These are phyloP conservation scores for Oasisia sp. DNA, from an alignment of 2,888 invertebrate genomes.

Conservation along the genomic window DNA sequence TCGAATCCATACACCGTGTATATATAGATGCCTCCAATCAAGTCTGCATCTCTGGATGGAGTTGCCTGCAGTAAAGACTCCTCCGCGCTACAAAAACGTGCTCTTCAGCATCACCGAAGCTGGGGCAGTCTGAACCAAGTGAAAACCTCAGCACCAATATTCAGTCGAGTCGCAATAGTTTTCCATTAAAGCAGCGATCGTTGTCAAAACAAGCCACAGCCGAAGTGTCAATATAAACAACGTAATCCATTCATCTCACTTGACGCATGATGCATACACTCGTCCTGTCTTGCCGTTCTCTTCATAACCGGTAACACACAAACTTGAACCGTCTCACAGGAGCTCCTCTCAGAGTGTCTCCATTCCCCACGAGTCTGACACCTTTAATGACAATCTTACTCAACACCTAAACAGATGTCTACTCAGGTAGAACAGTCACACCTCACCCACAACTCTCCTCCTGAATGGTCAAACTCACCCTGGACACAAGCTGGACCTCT, in stretches of 20 bases:
- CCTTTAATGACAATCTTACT: not conserved
- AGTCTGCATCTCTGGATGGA: not conserved
- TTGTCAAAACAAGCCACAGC: not conserved
- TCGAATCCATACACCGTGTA: not conserved
- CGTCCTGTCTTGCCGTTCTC: not conserved
- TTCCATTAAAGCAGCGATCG: not conserved
- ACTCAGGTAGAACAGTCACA: not conserved
- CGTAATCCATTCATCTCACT: not conserved
- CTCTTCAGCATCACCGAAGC: not conserved
- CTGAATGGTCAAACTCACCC: not conserved
- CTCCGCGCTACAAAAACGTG: not conserved
- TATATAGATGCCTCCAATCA: not conserved
- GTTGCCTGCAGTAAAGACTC: not conserved
- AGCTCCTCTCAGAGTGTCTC: not conserved
- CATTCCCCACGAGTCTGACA: not conserved
- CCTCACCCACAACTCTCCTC: not conserved
- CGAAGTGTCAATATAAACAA: not conserved
- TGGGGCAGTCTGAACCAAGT: not conserved
- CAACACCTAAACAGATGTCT: not conserved
- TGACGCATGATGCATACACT: not conserved
- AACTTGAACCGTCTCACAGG: not conserved
- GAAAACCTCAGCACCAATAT: not conserved
- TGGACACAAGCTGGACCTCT: not conserved
- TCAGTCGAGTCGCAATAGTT: not conserved
- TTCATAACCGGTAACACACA: not conserved